Evolutionary conservation across 2,797 vertebrate species (phyloP), one percentile per base, ranked within the genome.

Genomic region (Manis crassicaudata): DNA sequence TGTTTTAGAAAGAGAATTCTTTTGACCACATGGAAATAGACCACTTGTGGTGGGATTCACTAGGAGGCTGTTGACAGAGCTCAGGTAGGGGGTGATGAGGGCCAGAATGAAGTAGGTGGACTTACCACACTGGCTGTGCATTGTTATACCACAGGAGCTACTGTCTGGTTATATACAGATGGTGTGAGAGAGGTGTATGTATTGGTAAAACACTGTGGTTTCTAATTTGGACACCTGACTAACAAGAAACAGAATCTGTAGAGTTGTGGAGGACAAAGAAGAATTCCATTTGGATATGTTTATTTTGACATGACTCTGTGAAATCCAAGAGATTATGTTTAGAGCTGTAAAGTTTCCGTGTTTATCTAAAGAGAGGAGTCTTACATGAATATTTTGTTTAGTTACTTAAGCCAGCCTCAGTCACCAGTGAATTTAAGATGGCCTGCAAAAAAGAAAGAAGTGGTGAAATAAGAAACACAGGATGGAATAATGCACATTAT

Each of bases 261-360:
- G 46, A 86, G 12, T 70, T 43, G n/a, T 95, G 56, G 27, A 85
- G 18, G 62, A 16, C 54, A 20, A 10, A 52, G 43, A 73, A 81
- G 68, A 63, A n/a, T 92, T 94, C 27, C 20, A 32, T 62, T 95
- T 82, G 43, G 65, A 58, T 62, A 43, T 63, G 8, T 65, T 85
- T 40, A 75, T 82, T 92, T 95, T 88, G 82, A 90, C 72, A 62
- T 77, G 35, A 50, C 56, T 94, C 11, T 52, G 58, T 88, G 65
- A 70, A 63, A 88, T 27, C 37, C 17, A 88, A 67, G 32, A 56
- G 23, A 72, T 85, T 85, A 37, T n/a, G 56, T 67, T 91, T 43
- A 67, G 37, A 96, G 62, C 10, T 93, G 50, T 56, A 81, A 67
- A 62, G 81, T 54, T 80, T 46, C 43, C 43, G 18, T 6, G 7